Evolutionary conservation across 2,797 vertebrate species (phyloP).

Genomic region (Tenualosa ilisha): DNA sequence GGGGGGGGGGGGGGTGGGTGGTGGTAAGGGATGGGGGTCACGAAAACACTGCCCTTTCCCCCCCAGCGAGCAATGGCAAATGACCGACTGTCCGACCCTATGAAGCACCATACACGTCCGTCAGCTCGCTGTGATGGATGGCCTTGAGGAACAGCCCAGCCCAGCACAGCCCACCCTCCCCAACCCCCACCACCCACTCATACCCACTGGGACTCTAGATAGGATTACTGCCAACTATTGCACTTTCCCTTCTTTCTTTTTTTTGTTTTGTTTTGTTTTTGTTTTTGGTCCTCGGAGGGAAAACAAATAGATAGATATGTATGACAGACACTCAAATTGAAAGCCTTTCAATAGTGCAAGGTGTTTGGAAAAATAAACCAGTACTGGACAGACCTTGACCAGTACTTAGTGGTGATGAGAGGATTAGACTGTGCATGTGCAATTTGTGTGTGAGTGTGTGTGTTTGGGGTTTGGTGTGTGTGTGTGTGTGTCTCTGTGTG

Average conservation of each 20-base stretch:
- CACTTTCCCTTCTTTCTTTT: neutral
- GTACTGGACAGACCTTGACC: neutral
- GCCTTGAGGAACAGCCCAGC: neutral
- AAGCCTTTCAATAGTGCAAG: slow-evolving; percentile 30
- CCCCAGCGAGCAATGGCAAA: too few species aligned
- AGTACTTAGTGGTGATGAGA: neutral
- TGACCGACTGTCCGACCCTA: slow-evolving; percentile 8
- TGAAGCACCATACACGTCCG: neutral
- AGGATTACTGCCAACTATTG: slow-evolving; percentile 31
- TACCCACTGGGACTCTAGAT: slow-evolving; percentile 20
- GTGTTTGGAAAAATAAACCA: neutral
- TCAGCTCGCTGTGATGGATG: slow-evolving; percentile 16
- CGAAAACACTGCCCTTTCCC: neutral
- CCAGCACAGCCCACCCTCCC: neutral
- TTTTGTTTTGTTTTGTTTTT: neutral
- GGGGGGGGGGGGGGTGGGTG: too few species aligned
- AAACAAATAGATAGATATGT: slow-evolving; percentile 28
- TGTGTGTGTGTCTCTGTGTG: too few species aligned
- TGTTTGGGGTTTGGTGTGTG: too few species aligned
- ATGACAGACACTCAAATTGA: slow-evolving; percentile 1
- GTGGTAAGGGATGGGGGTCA: neutral
- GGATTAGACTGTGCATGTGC: neutral
- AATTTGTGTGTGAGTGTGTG: too few species aligned
- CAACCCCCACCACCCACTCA: neutral
- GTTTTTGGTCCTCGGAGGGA: neutral